These are phyloP conservation scores for Cistogaster globosa DNA, from an alignment of 2,888 invertebrate species.

Conservation along the genomic window DNA sequence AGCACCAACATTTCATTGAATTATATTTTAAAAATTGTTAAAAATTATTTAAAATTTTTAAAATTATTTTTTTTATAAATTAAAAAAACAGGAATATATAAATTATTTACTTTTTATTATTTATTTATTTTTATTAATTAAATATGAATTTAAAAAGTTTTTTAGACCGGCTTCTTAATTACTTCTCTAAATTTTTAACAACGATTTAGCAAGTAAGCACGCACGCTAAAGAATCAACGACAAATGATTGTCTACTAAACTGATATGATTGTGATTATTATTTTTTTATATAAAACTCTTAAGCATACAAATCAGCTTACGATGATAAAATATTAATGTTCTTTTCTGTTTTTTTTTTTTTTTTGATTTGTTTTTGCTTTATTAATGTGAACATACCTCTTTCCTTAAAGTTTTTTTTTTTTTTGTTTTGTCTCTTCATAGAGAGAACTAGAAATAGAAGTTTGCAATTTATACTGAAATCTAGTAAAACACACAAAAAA, in stretches of 20 bases:
- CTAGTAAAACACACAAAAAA: not conserved
- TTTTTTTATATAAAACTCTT: conserved; percentile 75
- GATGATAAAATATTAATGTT: conserved; percentile 5
- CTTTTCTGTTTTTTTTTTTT: not conserved
- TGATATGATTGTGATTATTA: conserved; percentile 80
- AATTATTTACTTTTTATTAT: no score
- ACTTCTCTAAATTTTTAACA: conserved; percentile 14
- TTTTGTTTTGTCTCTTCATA: not conserved
- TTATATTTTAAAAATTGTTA: no score
- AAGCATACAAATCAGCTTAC: conserved; percentile 14
- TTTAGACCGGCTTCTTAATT: conserved; percentile 6
- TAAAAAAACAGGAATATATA: no score
- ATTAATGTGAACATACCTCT: conserved; percentile 40
- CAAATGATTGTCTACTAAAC: conserved; percentile 76
- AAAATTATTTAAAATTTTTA: no score
- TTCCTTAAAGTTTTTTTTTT: conserved; percentile 5
- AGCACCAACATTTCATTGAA: no score
- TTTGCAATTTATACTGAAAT: not conserved
- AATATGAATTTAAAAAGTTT: not conserved
- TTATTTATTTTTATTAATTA: no score
- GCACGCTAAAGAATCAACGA: conserved; percentile 75
- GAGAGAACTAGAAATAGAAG: conserved; percentile 34
- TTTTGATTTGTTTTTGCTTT: not conserved
- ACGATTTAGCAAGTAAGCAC: conserved; percentile 14
- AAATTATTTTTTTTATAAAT: no score